A percentile compares a stretch with the other conserved stretches of the same genome.
phyloP scores from a whole-genome alignment of 2,797 vertebrate genomes.

The Nannoperca australis region DNA sequence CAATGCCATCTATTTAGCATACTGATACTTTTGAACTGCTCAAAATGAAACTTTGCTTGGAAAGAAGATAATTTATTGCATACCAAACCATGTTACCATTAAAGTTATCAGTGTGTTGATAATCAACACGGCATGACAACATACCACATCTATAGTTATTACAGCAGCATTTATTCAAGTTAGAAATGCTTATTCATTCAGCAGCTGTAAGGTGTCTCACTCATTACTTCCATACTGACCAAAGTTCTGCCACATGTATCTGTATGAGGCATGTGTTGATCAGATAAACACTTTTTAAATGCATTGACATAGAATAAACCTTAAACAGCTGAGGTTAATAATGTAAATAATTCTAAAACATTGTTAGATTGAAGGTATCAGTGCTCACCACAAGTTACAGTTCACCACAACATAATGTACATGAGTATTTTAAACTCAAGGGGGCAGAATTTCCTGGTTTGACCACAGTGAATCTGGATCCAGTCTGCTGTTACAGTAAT shows the following conservation, averaged over 20 bases:
- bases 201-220: neutral
- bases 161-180: neutral
- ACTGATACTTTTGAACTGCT: neutral
- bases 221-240: neutral
- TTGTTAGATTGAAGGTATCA: neutral
- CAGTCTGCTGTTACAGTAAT: neutral
- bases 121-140: neutral
- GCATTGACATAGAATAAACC: neutral
- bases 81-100: neutral
- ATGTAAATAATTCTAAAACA: neutral
- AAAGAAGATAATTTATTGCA: neutral
- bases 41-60: neutral
- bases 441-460: conserved; percentile 26
- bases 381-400: neutral
- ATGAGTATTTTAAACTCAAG: conserved; percentile 22
- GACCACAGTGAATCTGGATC: neutral
- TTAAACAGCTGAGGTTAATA: neutral
- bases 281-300: neutral
- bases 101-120: no score
- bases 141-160: neutral
- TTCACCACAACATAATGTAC: neutral
- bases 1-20: neutral
- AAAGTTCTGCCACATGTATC: neutral
- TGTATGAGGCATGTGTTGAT: neutral
- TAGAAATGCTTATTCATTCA: neutral